A percentile compares a stretch with the other conserved stretches of the same genome.
Conservation (phyloP, 2,888 invertebrate species). For the Hermaeophaga mercurialis region DNA sequence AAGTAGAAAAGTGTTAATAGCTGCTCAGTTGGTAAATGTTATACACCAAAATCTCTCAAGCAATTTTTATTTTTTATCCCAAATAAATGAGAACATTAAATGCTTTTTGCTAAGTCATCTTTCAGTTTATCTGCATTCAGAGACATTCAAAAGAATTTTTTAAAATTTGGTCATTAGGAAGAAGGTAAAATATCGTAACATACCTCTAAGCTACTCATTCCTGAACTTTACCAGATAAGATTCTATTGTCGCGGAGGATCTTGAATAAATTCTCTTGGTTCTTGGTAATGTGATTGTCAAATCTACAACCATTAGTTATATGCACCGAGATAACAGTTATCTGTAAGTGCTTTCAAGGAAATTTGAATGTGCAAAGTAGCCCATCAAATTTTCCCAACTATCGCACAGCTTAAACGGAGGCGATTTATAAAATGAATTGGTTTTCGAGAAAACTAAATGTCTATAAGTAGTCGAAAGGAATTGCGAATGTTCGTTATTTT, state of each 20-base stretch:
- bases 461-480: background rate
- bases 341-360: slow-evolving; percentile 18
- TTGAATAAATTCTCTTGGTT: slow-evolving; percentile 8
- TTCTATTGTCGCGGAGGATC: slow-evolving; percentile 1
- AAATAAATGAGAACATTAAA: no score
- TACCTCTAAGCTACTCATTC: slow-evolving; percentile 1
- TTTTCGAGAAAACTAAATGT: slow-evolving; percentile 13
- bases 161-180: background rate
- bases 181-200: slow-evolving; percentile 3
- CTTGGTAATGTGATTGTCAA: slow-evolving; percentile 11
- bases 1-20: no score
- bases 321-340: slow-evolving; percentile 22
- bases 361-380: slow-evolving; percentile 22
- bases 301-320: slow-evolving; percentile 17
- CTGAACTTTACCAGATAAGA: slow-evolving; percentile 4
- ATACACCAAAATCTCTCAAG: no score
- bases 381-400: slow-evolving; percentile 25
- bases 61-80: no score
- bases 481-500: no score
- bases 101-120: no score
- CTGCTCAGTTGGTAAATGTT: no score
- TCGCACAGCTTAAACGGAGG: background rate
- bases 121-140: no score
- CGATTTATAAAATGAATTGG: slow-evolving; percentile 12
- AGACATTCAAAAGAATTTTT: no score